A percentile compares a stretch with the other conserved stretches of the same genome.
Evolutionary conservation across 2,888 invertebrate species (phyloP).

Genomic region (Adelognathus sp.): DNA sequence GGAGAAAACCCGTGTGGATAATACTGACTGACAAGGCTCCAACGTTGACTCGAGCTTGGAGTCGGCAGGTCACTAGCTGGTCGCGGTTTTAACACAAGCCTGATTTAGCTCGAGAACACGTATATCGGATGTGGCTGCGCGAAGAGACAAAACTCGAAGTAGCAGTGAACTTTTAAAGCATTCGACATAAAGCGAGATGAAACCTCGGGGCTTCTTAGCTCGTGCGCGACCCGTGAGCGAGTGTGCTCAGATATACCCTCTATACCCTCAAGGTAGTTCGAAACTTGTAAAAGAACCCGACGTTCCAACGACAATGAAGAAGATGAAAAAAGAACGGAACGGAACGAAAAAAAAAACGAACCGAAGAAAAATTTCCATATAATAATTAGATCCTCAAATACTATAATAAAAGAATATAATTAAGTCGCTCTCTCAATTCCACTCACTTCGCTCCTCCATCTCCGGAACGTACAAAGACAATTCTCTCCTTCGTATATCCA

Average conservation of each 20-base stretch:
- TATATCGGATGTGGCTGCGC: slow-evolving; percentile 31
- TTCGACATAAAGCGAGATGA: slow-evolving; percentile 71
- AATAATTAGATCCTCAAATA: slow-evolving; percentile 77
- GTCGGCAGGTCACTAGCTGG: slow-evolving; percentile 5
- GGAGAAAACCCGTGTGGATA: not conserved
- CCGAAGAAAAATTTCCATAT: slow-evolving; percentile 72
- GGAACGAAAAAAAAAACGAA: slow-evolving; percentile 46
- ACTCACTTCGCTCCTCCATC: not conserved
- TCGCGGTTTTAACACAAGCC: slow-evolving; percentile 51
- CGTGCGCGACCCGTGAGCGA: not conserved
- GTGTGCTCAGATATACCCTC: slow-evolving; percentile 27
- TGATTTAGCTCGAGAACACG: slow-evolving; percentile 48
- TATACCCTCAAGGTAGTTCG: slow-evolving; percentile 63
- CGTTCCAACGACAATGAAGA: slow-evolving; percentile 48
- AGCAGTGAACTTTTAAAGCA: slow-evolving; percentile 73
- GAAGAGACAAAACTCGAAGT: slow-evolving; percentile 71
- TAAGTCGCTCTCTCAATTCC: slow-evolving; percentile 66
- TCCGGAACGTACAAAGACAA: slow-evolving; percentile 50
- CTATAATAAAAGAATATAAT: slow-evolving; percentile 74
- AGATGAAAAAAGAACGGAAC: slow-evolving; percentile 44
- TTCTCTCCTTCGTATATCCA: slow-evolving; percentile 19
- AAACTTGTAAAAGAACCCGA: slow-evolving; percentile 73
- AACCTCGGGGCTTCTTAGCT: slow-evolving; percentile 45
- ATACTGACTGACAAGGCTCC: not conserved
- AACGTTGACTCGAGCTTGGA: not conserved